These are phyloP conservation scores for Acrossocheilus wenchowensis DNA, from an alignment of 2,797 vertebrate genomes.

Conservation along the genomic window DNA sequence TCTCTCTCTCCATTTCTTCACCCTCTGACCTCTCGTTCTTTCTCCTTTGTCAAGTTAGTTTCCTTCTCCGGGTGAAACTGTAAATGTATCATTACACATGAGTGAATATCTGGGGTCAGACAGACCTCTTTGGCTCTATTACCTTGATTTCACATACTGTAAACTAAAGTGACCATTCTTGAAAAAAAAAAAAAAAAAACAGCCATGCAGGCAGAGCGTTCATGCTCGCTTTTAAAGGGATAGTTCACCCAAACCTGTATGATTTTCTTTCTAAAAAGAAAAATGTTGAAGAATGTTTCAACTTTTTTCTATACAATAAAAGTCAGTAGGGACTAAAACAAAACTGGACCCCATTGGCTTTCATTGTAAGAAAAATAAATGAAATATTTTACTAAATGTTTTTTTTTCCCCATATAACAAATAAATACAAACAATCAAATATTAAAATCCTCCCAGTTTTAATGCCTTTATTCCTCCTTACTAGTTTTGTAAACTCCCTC, in stretches of 20 bases:
- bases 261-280: not conserved
- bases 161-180: not conserved
- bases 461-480: conserved; percentile 72
- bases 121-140: conserved; percentile 29
- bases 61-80: conserved; percentile 52
- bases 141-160: conserved; percentile 18
- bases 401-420: not conserved
- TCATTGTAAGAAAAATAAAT: not conserved
- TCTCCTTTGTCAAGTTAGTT: conserved; percentile 45
- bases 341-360: not conserved
- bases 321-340: not conserved
- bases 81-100: conserved; percentile 59
- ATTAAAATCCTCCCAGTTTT: conserved; percentile 64
- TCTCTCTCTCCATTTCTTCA: conserved; percentile 28
- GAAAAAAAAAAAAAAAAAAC: not conserved
- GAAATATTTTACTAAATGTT: conserved; percentile 8
- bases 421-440: conserved; percentile 54
- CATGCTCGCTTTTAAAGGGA: not conserved
- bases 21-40: conserved; percentile 17
- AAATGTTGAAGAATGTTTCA: not conserved
- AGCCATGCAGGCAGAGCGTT: not conserved
- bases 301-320: not conserved
- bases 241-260: not conserved
- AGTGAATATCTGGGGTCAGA: conserved; percentile 30
- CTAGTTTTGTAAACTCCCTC: conserved; percentile 61